phyloP scores from a whole-genome alignment of 2,113 vertebrate genomes.

The Ctenodactylus gundi region DNA sequence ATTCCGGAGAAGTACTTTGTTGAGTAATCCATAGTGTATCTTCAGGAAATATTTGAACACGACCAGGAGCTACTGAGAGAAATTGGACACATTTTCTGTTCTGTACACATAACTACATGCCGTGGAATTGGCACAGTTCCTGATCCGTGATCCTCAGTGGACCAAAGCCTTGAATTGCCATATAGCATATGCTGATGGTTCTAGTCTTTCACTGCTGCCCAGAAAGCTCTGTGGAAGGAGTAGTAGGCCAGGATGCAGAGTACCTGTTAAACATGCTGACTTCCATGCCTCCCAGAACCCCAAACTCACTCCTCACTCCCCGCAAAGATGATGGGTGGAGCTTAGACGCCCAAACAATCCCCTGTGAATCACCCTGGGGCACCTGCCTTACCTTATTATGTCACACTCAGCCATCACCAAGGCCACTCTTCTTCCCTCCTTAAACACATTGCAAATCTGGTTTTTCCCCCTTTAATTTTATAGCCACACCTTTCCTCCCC shows the following conservation, averaged over 20 bases:
- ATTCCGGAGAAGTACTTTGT: not conserved
- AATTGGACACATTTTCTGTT: constrained; percentile 38
- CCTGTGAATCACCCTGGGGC: not conserved
- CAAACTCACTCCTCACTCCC: too few species aligned
- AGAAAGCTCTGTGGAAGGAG: not conserved
- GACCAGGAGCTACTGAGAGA: not conserved
- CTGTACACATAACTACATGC: constrained; percentile 4
- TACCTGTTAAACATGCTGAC: not conserved
- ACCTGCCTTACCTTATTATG: not conserved
- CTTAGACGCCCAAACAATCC: not conserved
- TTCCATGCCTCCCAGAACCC: not conserved
- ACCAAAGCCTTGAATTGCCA: not conserved
- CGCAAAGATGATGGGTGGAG: not conserved
- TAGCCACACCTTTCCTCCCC: not conserved
- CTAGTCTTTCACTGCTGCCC: not conserved
- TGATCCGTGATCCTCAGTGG: not conserved
- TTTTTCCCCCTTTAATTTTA: not conserved
- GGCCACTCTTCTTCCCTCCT: not conserved
- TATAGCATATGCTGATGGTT: not conserved
- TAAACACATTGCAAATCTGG: not conserved
- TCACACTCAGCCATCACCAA: not conserved
- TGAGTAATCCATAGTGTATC: not conserved
- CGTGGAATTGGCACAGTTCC: not conserved
- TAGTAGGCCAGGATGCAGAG: not conserved
- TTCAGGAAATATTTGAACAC: constrained; percentile 13